Evolutionary conservation across 2,797 vertebrate genomes (phyloP).

Genomic region (Silurus aristotelis): DNA sequence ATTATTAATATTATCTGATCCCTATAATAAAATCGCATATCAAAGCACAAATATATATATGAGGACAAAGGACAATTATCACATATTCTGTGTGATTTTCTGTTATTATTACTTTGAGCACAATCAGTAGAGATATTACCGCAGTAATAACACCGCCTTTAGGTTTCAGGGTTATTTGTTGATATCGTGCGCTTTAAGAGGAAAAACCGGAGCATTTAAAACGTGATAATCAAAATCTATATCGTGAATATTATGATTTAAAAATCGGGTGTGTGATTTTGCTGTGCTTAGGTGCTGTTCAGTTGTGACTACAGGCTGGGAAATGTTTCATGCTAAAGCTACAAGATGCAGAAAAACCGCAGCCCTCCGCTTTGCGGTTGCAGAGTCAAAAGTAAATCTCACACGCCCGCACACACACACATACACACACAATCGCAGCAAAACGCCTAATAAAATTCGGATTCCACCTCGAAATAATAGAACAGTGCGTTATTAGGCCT

Average conservation of each 20-base stretch:
- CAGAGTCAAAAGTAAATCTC: constrained; percentile 43
- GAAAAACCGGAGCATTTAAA: too few relatives aligned
- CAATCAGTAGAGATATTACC: neutral
- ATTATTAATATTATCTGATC: neutral
- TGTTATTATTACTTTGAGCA: neutral
- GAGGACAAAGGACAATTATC: too few relatives aligned
- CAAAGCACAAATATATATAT: too few relatives aligned
- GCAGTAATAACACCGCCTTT: neutral
- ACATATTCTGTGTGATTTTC: neutral
- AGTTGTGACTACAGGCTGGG: constrained; percentile 23
- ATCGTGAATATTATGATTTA: neutral
- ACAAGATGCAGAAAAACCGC: constrained; percentile 33
- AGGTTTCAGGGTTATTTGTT: neutral
- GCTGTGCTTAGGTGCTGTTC: constrained; percentile 15
- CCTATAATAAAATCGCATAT: neutral
- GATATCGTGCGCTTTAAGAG: neutral
- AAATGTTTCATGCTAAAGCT: constrained; percentile 8
- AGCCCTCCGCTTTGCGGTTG: constrained; percentile 44
- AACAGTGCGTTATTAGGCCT: constrained; percentile 37
- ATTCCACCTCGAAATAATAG: neutral
- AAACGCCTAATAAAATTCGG: neutral
- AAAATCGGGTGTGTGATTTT: neutral
- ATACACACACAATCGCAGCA: neutral
- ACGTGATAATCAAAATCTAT: too few relatives aligned
- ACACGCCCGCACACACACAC: neutral